Percentiles rank a stretch among this genome's conserved stretches.
phyloP scores from a whole-genome alignment of 2,888 invertebrate genomes.

The Sinohyriopsis cumingii region DNA sequence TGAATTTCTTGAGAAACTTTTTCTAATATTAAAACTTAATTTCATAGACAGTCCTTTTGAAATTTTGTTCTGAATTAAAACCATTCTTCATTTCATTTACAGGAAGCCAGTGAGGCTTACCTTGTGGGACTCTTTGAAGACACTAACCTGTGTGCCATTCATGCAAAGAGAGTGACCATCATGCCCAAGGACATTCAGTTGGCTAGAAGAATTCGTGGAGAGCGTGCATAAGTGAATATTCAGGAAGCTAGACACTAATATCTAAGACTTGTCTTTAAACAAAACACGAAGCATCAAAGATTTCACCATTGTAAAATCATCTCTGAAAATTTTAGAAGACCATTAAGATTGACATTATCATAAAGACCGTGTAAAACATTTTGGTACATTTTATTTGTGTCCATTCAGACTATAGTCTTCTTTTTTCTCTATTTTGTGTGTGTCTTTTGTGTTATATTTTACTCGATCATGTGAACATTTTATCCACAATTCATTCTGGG shows the following conservation, averaged over 20 bases:
- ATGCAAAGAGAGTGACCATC: conserved; percentile 96
- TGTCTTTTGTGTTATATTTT: conserved; percentile 12
- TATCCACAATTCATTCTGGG: neutral
- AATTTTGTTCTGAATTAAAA: too few relatives aligned
- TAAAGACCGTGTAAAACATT: too few relatives aligned
- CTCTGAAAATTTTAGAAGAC: neutral
- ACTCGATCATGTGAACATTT: neutral
- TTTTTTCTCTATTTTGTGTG: neutral
- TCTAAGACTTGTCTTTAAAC: neutral
- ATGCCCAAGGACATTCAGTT: conserved; percentile 99
- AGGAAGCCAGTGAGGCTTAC: conserved; percentile 69
- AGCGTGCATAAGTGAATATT: conserved; percentile 77
- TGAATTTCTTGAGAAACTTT: too few relatives aligned
- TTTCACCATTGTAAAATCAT: neutral
- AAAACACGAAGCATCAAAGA: neutral
- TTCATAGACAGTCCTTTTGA: too few relatives aligned
- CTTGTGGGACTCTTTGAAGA: conserved; percentile 91
- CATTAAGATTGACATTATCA: too few relatives aligned
- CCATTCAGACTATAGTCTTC: too few relatives aligned
- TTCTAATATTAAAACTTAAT: too few relatives aligned
- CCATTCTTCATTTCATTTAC: conserved; percentile 21
- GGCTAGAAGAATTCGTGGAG: conserved; percentile 96
- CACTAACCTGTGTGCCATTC: conserved; percentile 97
- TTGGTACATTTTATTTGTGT: too few relatives aligned
- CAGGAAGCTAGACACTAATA: too few relatives aligned